Conservation (phyloP, 2,888 invertebrate species). For the Cacoxenus indagator region DNA sequence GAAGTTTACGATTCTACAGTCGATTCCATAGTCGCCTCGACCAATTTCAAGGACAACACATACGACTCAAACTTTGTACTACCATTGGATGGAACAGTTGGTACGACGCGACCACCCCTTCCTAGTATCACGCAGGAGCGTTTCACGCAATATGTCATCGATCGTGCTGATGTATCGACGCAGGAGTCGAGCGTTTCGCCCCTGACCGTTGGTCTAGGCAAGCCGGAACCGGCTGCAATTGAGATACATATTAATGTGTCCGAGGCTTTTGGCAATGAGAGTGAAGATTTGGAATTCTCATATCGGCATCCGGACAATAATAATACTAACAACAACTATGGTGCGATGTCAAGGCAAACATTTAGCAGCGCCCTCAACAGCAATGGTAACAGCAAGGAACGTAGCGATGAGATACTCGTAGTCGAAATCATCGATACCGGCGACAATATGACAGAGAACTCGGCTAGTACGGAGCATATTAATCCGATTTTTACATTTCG, state of each 20-base stretch:
- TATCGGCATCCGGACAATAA: constrained; percentile 57
- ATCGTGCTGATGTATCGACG: constrained; percentile 65
- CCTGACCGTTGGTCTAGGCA: constrained; percentile 42
- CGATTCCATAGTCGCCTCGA: constrained; percentile 67
- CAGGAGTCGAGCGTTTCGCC: constrained; percentile 52
- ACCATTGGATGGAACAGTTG: constrained; percentile 33
- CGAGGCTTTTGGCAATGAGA: constrained; percentile 66
- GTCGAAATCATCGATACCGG: constrained; percentile 66
- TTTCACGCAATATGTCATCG: constrained; percentile 67
- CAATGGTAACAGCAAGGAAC: constrained; percentile 44
- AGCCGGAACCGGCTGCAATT: constrained; percentile 68
- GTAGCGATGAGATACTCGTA: constrained; percentile 66
- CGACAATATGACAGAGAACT: constrained; percentile 58
- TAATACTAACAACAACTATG: constrained; percentile 18
- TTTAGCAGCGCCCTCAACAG: constrained; percentile 8
- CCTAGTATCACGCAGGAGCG: constrained; percentile 47
- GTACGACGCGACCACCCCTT: constrained; percentile 49
- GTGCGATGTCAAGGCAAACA: not conserved
- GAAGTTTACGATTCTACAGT: constrained; percentile 68
- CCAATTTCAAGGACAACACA: constrained; percentile 65
- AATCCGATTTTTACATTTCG: constrained; percentile 60
- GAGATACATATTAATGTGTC: constrained; percentile 70
- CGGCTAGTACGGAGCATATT: constrained; percentile 44
- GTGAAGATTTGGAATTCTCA: constrained; percentile 67
- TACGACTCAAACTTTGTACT: constrained; percentile 43